Evolutionary conservation across 2,888 invertebrate genomes (phyloP).

Genomic region (Liodrosophila aerea): DNA sequence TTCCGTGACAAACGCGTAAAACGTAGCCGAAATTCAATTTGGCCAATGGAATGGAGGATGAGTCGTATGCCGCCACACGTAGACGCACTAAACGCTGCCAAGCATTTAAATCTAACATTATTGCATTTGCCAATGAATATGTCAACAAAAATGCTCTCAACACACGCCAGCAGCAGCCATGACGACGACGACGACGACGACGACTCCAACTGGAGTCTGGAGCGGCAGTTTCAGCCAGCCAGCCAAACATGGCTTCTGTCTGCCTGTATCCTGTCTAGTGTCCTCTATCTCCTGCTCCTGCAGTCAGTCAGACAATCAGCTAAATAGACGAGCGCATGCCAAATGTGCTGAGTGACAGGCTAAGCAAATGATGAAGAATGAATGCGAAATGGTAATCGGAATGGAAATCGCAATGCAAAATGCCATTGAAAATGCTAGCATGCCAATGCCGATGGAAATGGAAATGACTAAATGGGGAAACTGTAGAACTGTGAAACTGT

Average conservation of each 20-base stretch:
- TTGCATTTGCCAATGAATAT: constrained; percentile 74
- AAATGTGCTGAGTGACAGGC: constrained; percentile 69
- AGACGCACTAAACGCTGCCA: constrained; percentile 48
- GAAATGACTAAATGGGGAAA: constrained; percentile 23
- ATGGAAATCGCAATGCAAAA: constrained; percentile 65
- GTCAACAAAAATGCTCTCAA: constrained; percentile 65
- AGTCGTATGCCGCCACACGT: constrained; percentile 27
- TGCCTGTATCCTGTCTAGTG: background rate
- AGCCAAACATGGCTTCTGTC: too few relatives aligned
- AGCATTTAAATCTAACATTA: constrained; percentile 75
- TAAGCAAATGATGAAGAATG: constrained; percentile 78
- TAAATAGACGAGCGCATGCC: constrained; percentile 67
- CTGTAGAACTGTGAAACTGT: constrained; percentile 2
- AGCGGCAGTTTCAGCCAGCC: too few relatives aligned
- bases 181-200: too few relatives aligned
- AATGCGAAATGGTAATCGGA: constrained; percentile 73
- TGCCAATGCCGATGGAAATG: constrained; percentile 19
- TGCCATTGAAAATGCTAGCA: constrained; percentile 52
- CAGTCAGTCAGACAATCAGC: constrained; percentile 63
- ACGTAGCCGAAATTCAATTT: constrained; percentile 65
- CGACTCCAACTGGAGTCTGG: too few relatives aligned
- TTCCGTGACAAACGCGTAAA: constrained; percentile 67
- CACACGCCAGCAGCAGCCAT: constrained; percentile 23
- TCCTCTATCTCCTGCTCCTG: background rate
- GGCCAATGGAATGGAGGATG: background rate